A percentile compares a stretch with the other conserved stretches of the same genome.
These are phyloP conservation scores for Heliconius hortense DNA, from an alignment of 2,888 invertebrate genomes.

Conservation along the genomic window DNA sequence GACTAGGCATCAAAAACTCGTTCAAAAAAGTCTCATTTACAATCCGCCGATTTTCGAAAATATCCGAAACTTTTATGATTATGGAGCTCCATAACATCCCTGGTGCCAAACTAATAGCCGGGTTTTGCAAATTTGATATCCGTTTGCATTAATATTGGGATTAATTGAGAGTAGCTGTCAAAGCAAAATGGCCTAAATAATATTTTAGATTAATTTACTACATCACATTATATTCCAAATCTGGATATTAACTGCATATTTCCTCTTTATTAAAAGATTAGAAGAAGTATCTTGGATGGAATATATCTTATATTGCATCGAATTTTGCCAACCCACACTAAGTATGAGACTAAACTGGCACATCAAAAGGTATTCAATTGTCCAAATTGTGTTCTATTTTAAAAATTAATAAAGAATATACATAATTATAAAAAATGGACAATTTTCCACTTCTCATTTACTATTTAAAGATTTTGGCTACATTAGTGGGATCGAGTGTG, in stretches of 20 bases:
- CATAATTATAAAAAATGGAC: background rate
- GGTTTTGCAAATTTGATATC: background rate
- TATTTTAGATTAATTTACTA: conserved; percentile 3
- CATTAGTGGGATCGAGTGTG: background rate
- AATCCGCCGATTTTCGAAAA: too few species aligned
- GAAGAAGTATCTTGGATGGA: background rate
- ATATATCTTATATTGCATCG: background rate
- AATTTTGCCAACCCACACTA: too few species aligned
- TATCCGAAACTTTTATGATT: background rate
- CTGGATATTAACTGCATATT: background rate
- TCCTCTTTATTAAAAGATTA: background rate
- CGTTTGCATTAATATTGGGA: background rate
- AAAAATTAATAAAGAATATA: background rate
- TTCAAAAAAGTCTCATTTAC: too few species aligned
- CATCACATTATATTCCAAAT: background rate
- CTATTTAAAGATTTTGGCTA: background rate
- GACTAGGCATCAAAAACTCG: too few species aligned
- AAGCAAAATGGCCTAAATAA: background rate
- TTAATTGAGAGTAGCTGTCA: background rate
- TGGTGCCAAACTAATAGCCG: background rate
- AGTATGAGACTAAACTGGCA: too few species aligned
- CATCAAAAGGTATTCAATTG: too few species aligned
- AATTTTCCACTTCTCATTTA: background rate
- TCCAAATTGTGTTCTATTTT: background rate
- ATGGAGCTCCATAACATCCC: background rate